A percentile compares a stretch with the other conserved stretches of the same genome.
Evolutionary conservation across 2,888 invertebrate species (phyloP).

Genomic region (Pristionchus mayeri): DNA sequence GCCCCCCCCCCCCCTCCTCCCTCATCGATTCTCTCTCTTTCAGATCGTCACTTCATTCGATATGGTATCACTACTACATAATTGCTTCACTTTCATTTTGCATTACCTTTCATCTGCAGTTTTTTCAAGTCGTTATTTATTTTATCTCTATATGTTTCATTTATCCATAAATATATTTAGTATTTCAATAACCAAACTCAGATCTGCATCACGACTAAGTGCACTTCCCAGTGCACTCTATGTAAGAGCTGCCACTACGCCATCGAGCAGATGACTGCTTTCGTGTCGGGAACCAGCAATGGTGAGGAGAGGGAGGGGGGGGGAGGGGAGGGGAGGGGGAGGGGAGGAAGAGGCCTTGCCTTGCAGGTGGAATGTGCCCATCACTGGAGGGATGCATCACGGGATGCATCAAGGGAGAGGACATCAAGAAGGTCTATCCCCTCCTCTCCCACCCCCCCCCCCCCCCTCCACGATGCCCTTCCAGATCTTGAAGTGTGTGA

Average conservation of each 20-base stretch:
- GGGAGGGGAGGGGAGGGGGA: background rate
- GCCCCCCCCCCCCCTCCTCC: background rate
- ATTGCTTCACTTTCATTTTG: no score
- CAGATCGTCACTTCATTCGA: constrained; percentile 40
- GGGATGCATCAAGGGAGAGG: constrained; percentile 32
- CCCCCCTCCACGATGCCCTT: background rate
- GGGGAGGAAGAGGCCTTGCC: background rate
- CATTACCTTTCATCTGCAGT: no score
- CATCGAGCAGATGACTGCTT: constrained; percentile 36
- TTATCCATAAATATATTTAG: no score
- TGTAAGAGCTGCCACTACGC: constrained; percentile 34
- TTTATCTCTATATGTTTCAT: no score
- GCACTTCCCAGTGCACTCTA: background rate
- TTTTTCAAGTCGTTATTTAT: no score
- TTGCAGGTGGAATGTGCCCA: constrained; percentile 45
- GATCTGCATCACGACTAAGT: constrained; percentile 32
- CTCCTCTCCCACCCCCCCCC: background rate
- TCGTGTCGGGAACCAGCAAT: constrained; percentile 6
- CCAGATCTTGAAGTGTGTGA: constrained; percentile 29
- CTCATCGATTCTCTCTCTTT: background rate
- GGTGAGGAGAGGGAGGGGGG: background rate
- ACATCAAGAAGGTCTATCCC: constrained; percentile 14
- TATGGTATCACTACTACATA: no score
- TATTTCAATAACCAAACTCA: no score
- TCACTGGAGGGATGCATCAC: constrained; percentile 20